A percentile compares a stretch with the other conserved stretches of the same genome.
phyloP scores from a whole-genome alignment of 2,113 vertebrate genomes.

The Toxotes jaculatrix region DNA sequence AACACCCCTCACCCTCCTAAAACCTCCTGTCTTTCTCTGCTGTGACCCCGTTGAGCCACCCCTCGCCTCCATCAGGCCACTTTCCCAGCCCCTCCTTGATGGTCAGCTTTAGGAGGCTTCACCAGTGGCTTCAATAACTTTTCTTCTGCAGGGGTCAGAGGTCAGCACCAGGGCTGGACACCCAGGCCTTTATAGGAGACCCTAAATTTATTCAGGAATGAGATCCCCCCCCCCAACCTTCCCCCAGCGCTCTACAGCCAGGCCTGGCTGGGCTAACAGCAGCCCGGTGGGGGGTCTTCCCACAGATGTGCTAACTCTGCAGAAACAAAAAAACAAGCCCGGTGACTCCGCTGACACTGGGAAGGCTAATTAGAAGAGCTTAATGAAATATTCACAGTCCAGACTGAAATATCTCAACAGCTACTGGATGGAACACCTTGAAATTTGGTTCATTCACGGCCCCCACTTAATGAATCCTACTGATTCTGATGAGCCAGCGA shows the following conservation, averaged over 20 bases:
- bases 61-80: constrained; percentile 75
- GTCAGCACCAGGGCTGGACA: constrained; percentile 76
- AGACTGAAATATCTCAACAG: too few relatives aligned
- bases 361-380: background rate
- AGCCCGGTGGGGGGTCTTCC: constrained; percentile 71
- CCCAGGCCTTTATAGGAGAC: constrained; percentile 62
- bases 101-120: constrained; percentile 67
- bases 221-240: constrained; percentile 12
- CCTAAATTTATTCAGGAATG: constrained; percentile 76
- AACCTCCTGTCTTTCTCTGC: constrained; percentile 31
- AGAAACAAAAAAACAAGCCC: constrained; percentile 19
- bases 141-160: constrained; percentile 73
- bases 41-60: constrained; percentile 65
- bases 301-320: constrained; percentile 57
- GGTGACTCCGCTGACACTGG: background rate
- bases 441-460: too few relatives aligned
- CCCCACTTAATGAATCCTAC: too few relatives aligned
- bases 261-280: constrained; percentile 17
- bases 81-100: constrained; percentile 80
- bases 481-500: too few relatives aligned
- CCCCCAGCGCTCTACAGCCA: constrained; percentile 18
- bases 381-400: background rate
- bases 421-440: too few relatives aligned
- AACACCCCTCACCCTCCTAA: constrained; percentile 37
- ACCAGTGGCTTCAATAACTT: constrained; percentile 68